Conservation (phyloP, 2,797 vertebrate species). For the Gadopsis marmoratus region DNA sequence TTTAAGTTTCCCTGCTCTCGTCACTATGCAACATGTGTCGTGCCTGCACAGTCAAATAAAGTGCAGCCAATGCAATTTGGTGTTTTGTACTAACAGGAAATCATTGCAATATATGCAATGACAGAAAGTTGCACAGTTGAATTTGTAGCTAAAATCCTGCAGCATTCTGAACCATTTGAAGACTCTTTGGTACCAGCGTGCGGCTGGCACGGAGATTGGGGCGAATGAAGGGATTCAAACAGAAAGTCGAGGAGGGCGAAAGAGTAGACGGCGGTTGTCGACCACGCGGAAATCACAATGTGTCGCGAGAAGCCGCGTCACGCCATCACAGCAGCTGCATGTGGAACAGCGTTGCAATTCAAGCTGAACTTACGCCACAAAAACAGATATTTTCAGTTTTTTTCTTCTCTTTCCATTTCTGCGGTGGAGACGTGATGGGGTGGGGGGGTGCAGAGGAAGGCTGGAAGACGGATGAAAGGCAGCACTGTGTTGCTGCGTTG, state of each 20-base stretch:
- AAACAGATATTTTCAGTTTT: neutral
- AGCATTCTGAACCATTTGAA: neutral
- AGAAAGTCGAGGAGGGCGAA: neutral
- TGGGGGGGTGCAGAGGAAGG: neutral
- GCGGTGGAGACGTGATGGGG: neutral
- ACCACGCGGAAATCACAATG: neutral
- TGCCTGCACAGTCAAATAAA: neutral
- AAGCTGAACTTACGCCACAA: neutral
- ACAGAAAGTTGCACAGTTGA: neutral
- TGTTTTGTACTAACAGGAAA: neutral
- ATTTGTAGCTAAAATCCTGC: too few species aligned
- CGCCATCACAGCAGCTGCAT: neutral
- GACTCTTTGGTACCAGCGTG: neutral
- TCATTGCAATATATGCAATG: neutral
- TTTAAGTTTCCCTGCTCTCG: neutral
- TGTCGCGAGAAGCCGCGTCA: neutral
- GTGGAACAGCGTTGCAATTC: neutral
- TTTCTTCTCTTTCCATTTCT: conserved; percentile 3
- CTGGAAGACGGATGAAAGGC: conserved; percentile 48
- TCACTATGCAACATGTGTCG: neutral
- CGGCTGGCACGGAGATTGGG: too few species aligned
- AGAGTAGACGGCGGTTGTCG: neutral
- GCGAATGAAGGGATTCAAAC: neutral
- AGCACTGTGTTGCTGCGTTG: conserved; percentile 34
- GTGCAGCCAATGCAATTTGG: neutral